Conservation (phyloP, 2,797 vertebrate genomes). For the Lepilemur ruficaudatus region DNA sequence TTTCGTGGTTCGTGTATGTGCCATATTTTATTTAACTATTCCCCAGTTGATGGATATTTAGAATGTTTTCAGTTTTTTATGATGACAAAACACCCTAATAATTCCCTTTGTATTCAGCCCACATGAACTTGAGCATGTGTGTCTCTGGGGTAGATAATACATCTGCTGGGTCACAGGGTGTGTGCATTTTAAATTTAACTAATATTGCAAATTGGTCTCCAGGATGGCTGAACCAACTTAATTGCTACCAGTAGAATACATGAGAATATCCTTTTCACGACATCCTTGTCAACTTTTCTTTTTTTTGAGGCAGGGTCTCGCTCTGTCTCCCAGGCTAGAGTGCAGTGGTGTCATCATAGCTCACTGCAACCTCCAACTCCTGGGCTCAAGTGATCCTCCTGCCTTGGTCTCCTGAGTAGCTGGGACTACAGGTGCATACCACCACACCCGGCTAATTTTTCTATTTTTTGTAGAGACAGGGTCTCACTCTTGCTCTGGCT, state of each 20-base stretch:
- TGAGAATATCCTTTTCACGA: not conserved
- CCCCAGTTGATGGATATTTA: not conserved
- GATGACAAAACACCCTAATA: not conserved
- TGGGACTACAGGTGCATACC: too few species aligned
- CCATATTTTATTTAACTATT: not conserved
- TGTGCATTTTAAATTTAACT: not conserved
- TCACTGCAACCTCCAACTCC: too few species aligned
- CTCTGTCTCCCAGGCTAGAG: too few species aligned
- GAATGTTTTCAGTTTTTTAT: not conserved
- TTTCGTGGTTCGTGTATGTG: not conserved
- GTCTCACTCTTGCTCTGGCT: too few species aligned
- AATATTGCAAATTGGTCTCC: not conserved
- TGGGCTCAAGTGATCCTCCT: too few species aligned
- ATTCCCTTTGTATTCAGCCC: not conserved
- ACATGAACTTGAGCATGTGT: accelerated
- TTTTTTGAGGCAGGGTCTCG: too few species aligned
- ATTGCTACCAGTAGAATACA: not conserved
- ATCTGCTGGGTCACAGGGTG: not conserved
- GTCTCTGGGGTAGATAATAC: not conserved
- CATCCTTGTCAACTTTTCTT: not conserved
- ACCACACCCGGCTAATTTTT: too few species aligned
- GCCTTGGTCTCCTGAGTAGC: too few species aligned
- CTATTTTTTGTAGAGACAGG: too few species aligned
- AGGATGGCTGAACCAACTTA: too few species aligned
- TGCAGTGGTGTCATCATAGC: too few species aligned